Base-by-base conservation (phyloP, 2,888 invertebrate genomes). In the Acanthosepion lycidas region DNA sequence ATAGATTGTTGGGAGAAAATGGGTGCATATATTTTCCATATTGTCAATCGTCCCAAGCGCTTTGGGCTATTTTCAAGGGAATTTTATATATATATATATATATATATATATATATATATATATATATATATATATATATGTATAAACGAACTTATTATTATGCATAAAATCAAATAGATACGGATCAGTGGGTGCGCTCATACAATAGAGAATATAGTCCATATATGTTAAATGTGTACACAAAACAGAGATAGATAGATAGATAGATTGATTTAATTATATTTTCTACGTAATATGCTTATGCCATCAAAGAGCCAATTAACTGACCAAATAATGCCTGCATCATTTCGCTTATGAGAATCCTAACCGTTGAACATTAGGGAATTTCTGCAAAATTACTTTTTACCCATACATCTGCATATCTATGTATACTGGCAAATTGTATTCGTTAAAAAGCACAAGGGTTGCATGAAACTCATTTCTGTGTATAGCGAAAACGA, bases 361-460 rank as follows among this genome's bases (percentile, higher is more conserved):
- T 78, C n/a, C 9, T 12, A 20, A 4, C n/a, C 6, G 4, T 33
- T 18, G 78, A n/a, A n/a, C n/a, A 78, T 12, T 33, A 78, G 8
- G 33, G 23, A 33, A 4, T 26, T 78, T 28, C 12, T 23, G 78
- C 78, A 9, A 28, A 28, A 78, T n/a, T 78, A 9, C n/a, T 33
- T 33, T 33, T n/a, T 78, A 78, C 12, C 15, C n/a, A n/a, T 78
- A 12, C n/a, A 78, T 78, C 78, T 78, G 78, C 78, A 78, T 78
- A 78, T 78, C 33, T 78, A 78, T 78, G 78, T 78, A 78, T 78
- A 78, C 18, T 78, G 78, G 78, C 78, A 78, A 78, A 78, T 78
- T 78, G 33, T 78, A 12, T 78, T 78, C 9, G 78, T 78, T 78
- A n/a, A n/a, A 15, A 78, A 78, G 2, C n/a, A 78, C 33, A 78